Conservation (phyloP, 2,113 vertebrate species). For the Ondatra zibethicus region DNA sequence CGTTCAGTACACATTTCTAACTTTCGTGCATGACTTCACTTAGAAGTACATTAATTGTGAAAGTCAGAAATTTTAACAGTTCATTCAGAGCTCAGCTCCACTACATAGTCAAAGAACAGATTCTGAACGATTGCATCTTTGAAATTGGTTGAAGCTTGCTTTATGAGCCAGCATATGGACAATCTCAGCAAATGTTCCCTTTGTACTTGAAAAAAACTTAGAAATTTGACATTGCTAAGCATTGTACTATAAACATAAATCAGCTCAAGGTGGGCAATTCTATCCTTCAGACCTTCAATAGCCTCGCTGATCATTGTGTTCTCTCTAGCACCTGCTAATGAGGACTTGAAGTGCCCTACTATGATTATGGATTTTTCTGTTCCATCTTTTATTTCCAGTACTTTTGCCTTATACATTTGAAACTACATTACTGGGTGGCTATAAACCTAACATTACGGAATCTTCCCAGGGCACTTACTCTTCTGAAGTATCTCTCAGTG, state of each 20-base stretch:
- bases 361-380: neutral
- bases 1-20: neutral
- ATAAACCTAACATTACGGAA: neutral
- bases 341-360: neutral
- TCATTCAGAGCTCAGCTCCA: constrained; percentile 16
- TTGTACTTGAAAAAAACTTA: constrained; percentile 41
- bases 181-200: constrained; percentile 50
- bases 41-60: constrained; percentile 8
- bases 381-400: neutral
- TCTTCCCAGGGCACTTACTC: neutral
- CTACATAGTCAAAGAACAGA: constrained; percentile 17
- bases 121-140: constrained; percentile 23
- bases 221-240: neutral
- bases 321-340: neutral
- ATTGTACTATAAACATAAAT: constrained; percentile 31
- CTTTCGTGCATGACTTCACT: neutral
- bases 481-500: neutral
- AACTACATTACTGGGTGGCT: neutral
- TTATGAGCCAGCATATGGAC: constrained; percentile 12
- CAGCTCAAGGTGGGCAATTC: neutral
- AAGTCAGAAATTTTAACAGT: neutral
- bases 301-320: neutral
- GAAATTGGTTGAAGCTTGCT: constrained; percentile 41
- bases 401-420: constrained; percentile 41
- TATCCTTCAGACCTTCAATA: neutral